Conservation (phyloP, 2,888 invertebrate species). For the Liopterus haemorrhoidalis region DNA sequence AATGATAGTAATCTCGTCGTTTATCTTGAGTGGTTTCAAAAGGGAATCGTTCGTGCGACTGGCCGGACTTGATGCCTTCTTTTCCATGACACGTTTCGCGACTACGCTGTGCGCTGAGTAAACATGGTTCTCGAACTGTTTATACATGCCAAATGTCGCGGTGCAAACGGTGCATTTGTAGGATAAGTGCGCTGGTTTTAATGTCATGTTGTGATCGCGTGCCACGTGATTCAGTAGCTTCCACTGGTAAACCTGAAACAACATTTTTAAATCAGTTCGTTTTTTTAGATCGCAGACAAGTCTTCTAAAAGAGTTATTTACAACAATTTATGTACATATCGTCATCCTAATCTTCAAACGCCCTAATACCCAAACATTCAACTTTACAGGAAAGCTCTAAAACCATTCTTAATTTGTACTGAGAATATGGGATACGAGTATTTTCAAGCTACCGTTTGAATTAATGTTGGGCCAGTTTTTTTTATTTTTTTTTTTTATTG, state of each 20-base stretch:
- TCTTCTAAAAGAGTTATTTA: no score
- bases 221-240: constrained; percentile 88
- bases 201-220: constrained; percentile 82
- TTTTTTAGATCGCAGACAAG: no score
- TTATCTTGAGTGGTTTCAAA: constrained; percentile 76
- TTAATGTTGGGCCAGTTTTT: no score
- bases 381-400: no score
- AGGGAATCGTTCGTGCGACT: constrained; percentile 54
- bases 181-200: constrained; percentile 88
- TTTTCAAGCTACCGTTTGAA: no score
- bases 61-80: constrained; percentile 49
- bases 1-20: constrained; percentile 84
- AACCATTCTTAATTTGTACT: no score
- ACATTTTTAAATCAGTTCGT: no score
- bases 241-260: constrained; percentile 81
- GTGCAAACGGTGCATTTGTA: constrained; percentile 95
- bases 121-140: constrained; percentile 89
- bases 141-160: constrained; percentile 92
- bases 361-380: no score
- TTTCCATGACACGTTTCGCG: constrained; percentile 79
- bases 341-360: no score
- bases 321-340: no score
- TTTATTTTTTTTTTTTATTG: no score
- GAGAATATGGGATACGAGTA: no score
- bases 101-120: constrained; percentile 90